These are phyloP conservation scores for Trachurus trachurus DNA, from an alignment of 2,797 vertebrate species.

Conservation along the genomic window DNA sequence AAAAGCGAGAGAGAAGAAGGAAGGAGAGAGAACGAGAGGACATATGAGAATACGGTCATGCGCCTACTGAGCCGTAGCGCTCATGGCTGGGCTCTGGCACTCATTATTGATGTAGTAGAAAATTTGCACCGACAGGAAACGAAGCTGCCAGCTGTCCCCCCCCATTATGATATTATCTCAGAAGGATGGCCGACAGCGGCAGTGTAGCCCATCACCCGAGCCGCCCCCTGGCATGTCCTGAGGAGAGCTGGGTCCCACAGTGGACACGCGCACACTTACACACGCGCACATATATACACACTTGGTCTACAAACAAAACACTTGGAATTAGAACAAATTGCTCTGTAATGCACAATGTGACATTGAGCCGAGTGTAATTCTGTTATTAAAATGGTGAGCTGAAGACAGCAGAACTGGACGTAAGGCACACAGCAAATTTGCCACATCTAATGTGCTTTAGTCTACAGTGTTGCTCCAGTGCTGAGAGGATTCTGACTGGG, in stretches of 20 bases:
- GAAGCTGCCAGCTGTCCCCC: slow-evolving; percentile 82
- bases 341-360: slow-evolving; percentile 11
- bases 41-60: slow-evolving; percentile 71
- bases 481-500: slow-evolving; percentile 45
- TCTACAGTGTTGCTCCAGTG: slow-evolving; percentile 35
- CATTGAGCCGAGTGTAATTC: slow-evolving; percentile 12
- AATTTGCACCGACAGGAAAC: slow-evolving; percentile 83
- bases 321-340: slow-evolving; percentile 45
- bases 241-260: slow-evolving; percentile 35
- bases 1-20: slow-evolving; percentile 4
- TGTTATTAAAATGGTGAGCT: slow-evolving; percentile 47
- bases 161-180: slow-evolving; percentile 80
- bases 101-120: slow-evolving; percentile 85
- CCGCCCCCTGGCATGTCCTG: slow-evolving; percentile 54
- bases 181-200: slow-evolving; percentile 69
- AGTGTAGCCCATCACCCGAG: slow-evolving; percentile 63
- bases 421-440: slow-evolving; percentile 42
- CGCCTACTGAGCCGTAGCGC: slow-evolving; percentile 69
- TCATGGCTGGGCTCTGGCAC: slow-evolving; percentile 74
- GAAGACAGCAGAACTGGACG: slow-evolving; percentile 46
- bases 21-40: slow-evolving; percentile 45
- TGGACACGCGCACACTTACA: slow-evolving; percentile 34
- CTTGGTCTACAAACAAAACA: slow-evolving; percentile 3
- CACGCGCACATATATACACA: slow-evolving; percentile 1
- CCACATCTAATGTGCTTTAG: slow-evolving; percentile 50